A percentile compares a stretch with the other conserved stretches of the same genome.
phyloP scores from a whole-genome alignment of 2,113 vertebrate genomes.

The Cettia cetti region DNA sequence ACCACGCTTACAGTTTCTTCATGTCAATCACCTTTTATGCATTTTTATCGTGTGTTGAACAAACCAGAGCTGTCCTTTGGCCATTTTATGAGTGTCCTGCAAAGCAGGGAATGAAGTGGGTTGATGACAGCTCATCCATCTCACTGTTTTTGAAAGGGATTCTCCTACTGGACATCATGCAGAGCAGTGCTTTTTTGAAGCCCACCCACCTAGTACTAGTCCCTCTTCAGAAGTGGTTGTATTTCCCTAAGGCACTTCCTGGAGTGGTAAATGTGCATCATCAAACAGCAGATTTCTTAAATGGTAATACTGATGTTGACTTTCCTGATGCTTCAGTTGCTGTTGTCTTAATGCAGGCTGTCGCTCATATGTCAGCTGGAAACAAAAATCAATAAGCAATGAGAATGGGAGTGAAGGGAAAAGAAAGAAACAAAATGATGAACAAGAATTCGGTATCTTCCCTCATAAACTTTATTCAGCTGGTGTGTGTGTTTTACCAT shows the following conservation, averaged over 20 bases:
- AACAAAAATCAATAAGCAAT: conserved; percentile 72
- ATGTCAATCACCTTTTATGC: neutral
- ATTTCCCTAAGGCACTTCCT: conserved; percentile 4
- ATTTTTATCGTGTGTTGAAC: neutral
- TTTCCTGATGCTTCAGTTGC: conserved; percentile 55
- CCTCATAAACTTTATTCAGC: neutral
- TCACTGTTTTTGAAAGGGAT: conserved; percentile 38
- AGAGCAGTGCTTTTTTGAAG: conserved; percentile 32
- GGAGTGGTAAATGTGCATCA: neutral
- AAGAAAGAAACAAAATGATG: neutral
- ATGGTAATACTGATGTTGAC: conserved; percentile 2
- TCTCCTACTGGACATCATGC: conserved; percentile 8
- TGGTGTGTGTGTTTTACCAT: neutral
- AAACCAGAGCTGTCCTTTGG: neutral
- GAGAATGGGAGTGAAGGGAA: conserved; percentile 55
- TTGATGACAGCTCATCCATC: conserved; percentile 26
- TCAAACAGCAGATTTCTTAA: conserved; percentile 17
- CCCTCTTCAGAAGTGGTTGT: neutral
- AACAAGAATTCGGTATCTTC: neutral
- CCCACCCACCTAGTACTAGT: neutral
- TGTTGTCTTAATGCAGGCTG: conserved; percentile 69
- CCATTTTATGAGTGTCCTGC: neutral
- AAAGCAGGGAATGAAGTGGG: neutral
- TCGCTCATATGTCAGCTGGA: conserved; percentile 50
- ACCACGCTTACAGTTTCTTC: neutral